These are phyloP conservation scores for Gandaritis pyraliata DNA, from an alignment of 2,888 invertebrate species.

Conservation along the genomic window DNA sequence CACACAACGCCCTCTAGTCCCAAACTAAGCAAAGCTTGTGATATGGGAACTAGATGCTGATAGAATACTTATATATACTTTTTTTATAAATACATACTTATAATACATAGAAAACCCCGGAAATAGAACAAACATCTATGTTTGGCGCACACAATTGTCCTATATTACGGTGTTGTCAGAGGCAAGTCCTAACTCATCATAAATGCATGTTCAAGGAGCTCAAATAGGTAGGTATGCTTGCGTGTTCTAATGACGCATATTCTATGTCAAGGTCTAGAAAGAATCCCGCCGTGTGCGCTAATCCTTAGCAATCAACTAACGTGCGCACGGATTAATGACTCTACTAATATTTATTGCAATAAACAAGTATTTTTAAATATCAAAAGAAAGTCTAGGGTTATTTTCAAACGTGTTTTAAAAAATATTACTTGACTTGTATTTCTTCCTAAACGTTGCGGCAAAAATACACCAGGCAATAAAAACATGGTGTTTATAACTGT, in stretches of 20 bases:
- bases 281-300: constrained; percentile 10
- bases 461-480: background rate
- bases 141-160: too few species aligned
- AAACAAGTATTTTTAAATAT: too few species aligned
- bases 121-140: too few species aligned
- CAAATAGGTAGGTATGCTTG: background rate
- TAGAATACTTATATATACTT: too few species aligned
- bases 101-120: too few species aligned
- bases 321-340: constrained; percentile 7
- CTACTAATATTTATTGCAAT: background rate
- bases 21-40: too few species aligned
- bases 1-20: too few species aligned
- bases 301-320: constrained; percentile 11
- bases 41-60: too few species aligned
- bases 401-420: too few species aligned
- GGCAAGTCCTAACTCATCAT: background rate
- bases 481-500: background rate
- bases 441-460: background rate
- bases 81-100: too few species aligned
- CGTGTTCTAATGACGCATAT: constrained; percentile 6
- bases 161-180: background rate
- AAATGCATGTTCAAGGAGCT: background rate
- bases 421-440: background rate
- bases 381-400: too few species aligned
- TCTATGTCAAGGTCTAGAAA: background rate